A percentile compares a stretch with the other conserved stretches of the same genome.
Conservation (phyloP, 2,113 vertebrate species). For the Typhlomys cinereus region DNA sequence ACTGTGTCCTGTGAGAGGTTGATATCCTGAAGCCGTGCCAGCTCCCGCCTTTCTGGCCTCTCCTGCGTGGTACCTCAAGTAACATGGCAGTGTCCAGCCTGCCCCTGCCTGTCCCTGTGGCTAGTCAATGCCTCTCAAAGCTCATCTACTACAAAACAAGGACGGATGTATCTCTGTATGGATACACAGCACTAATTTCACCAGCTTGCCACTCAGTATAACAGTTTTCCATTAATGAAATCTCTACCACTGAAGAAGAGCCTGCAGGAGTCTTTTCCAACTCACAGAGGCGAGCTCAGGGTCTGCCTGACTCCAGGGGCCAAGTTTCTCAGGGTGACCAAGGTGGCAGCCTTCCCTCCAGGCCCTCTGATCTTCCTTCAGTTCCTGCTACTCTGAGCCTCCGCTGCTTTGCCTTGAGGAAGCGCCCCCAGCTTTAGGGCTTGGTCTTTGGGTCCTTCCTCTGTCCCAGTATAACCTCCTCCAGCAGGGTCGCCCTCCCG, state of each 20-base stretch:
- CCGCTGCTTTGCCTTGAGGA: not conserved
- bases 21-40: not conserved
- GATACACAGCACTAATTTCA: not conserved
- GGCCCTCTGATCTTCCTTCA: not conserved
- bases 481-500: not conserved
- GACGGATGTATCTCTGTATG: not conserved
- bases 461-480: not conserved
- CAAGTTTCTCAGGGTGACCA: not conserved
- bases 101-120: not conserved
- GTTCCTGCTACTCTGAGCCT: not conserved
- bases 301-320: not conserved
- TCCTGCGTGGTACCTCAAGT: not conserved
- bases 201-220: not conserved
- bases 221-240: too few species aligned
- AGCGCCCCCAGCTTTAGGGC: not conserved
- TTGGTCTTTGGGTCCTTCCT: not conserved
- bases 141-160: not conserved
- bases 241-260: not conserved
- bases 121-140: not conserved
- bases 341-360: not conserved
- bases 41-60: not conserved
- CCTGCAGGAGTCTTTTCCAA: not conserved
- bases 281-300: not conserved
- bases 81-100: not conserved
- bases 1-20: not conserved